phyloP scores from a whole-genome alignment of 2,113 vertebrate genomes.

The Suncus etruscus region DNA sequence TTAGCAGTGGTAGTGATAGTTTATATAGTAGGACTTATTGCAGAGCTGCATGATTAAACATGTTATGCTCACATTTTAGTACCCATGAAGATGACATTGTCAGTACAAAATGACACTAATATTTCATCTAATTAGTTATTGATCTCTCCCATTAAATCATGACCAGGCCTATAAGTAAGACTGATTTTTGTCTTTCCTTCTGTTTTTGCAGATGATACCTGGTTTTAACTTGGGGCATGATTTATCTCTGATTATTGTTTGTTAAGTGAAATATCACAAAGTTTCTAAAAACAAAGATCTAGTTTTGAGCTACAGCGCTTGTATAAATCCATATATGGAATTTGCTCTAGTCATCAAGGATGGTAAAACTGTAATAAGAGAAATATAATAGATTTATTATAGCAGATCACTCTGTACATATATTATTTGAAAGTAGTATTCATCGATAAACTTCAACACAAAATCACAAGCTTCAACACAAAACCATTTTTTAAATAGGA shows the following conservation, averaged over 20 bases:
- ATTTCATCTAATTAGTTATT: neutral
- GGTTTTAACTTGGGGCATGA: neutral
- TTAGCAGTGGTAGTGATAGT: neutral
- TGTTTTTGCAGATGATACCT: neutral
- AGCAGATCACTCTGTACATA: neutral
- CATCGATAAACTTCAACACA: slow-evolving; percentile 17
- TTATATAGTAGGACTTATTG: neutral
- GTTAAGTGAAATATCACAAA: slow-evolving; percentile 10
- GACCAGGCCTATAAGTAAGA: neutral
- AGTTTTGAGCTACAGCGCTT: neutral
- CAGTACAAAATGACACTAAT: neutral
- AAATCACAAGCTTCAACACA: slow-evolving; percentile 3
- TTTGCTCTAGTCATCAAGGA: neutral
- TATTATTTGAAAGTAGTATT: neutral
- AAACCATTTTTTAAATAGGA: neutral
- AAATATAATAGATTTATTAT: neutral
- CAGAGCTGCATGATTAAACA: neutral
- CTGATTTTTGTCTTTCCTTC: neutral
- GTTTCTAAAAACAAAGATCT: neutral
- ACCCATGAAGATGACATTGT: neutral
- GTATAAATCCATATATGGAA: neutral
- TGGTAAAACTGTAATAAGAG: neutral
- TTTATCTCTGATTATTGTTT: neutral
- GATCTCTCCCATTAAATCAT: neutral
- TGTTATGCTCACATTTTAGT: neutral